Evolutionary conservation across 2,888 invertebrate species (phyloP).

Genomic region (Leptopilina syphax): DNA sequence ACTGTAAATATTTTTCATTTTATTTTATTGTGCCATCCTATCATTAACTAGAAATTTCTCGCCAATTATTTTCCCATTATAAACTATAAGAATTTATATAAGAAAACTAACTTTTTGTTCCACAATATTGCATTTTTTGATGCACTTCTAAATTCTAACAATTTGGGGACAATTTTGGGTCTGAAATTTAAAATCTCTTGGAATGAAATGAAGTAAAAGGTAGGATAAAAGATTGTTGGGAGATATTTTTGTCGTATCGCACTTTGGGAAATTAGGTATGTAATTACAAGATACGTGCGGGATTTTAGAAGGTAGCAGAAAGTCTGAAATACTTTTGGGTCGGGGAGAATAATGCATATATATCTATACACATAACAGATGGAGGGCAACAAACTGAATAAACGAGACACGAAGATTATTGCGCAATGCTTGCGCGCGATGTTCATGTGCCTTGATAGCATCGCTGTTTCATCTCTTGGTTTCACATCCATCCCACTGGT

Average conservation of each 20-base stretch:
- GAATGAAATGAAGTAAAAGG: no score
- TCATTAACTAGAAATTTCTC: background rate
- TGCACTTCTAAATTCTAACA: no score
- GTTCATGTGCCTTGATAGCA: conserved; percentile 37
- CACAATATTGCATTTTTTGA: no score
- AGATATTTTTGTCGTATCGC: background rate
- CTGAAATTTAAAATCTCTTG: no score
- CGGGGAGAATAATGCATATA: background rate
- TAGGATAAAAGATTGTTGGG: no score
- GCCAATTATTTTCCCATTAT: background rate
- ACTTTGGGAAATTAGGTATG: conserved; percentile 16
- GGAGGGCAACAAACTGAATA: conserved; percentile 32
- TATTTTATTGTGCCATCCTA: background rate
- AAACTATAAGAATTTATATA: no score
- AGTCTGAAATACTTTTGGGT: conserved; percentile 27
- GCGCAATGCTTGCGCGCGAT: conserved; percentile 13
- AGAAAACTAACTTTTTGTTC: no score
- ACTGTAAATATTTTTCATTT: conserved; percentile 10
- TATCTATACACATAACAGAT: no score
- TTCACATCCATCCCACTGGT: background rate
- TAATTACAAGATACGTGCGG: background rate
- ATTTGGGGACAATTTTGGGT: no score
- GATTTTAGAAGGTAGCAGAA: background rate
- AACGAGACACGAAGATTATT: conserved; percentile 30
- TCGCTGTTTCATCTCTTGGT: conserved; percentile 27